Evolutionary conservation across 2,888 invertebrate genomes (phyloP).

Genomic region (Bedellia somnulentella): DNA sequence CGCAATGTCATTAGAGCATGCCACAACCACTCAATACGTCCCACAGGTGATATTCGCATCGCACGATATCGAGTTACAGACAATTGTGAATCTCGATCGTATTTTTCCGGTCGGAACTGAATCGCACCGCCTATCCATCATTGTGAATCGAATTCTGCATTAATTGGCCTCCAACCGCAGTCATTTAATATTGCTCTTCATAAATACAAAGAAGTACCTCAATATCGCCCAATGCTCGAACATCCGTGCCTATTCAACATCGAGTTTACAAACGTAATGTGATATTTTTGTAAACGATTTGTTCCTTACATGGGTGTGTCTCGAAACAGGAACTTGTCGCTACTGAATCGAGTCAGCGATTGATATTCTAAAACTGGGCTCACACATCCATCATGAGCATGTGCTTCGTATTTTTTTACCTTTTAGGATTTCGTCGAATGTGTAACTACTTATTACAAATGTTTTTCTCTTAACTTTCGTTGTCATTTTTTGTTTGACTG

Average conservation of each 20-base stretch:
- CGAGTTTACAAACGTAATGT: constrained; percentile 29
- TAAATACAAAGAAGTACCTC: constrained; percentile 34
- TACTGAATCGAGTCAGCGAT: too few relatives aligned
- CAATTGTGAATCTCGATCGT: constrained; percentile 36
- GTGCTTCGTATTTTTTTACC: too few relatives aligned
- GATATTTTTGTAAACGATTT: constrained; percentile 53
- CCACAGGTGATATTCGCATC: constrained; percentile 38
- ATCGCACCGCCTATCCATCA: constrained; percentile 37
- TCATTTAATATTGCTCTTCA: constrained; percentile 42
- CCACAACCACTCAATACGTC: not conserved
- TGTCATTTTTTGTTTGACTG: too few relatives aligned
- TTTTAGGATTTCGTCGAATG: too few relatives aligned
- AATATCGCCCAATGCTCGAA: constrained; percentile 32
- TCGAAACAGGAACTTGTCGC: constrained; percentile 50
- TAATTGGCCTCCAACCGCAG: constrained; percentile 52
- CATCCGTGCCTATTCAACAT: constrained; percentile 29
- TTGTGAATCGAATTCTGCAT: constrained; percentile 29
- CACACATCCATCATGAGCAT: too few relatives aligned
- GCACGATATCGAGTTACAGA: constrained; percentile 33
- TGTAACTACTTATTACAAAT: too few relatives aligned
- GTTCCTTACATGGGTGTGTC: constrained; percentile 45
- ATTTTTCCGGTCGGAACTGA: constrained; percentile 57
- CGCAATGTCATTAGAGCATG: not conserved
- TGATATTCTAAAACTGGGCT: too few relatives aligned
- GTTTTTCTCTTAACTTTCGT: too few relatives aligned